A percentile compares a stretch with the other conserved stretches of the same genome.
These are phyloP conservation scores for Eutrigla gurnardus DNA, from an alignment of 2,797 vertebrate species.

Conservation along the genomic window DNA sequence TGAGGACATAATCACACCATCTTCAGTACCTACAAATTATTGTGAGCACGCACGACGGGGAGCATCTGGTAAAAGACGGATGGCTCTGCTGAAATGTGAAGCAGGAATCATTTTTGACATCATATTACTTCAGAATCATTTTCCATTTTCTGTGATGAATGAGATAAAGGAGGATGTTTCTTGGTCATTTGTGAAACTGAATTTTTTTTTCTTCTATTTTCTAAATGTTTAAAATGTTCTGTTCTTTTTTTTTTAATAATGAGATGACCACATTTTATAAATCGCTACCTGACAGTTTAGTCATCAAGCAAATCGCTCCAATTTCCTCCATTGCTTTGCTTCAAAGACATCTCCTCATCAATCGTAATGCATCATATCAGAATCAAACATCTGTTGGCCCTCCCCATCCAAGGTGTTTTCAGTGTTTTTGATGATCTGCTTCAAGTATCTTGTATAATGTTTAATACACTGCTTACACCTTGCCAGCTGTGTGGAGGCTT, in stretches of 20 bases:
- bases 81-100: conserved; percentile 22
- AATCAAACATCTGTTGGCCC: conserved; percentile 65
- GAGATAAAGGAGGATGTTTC: neutral
- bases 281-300: conserved; percentile 26
- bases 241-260: neutral
- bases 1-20: conserved; percentile 68
- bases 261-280: neutral
- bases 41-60: conserved; percentile 58
- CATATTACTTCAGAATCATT: neutral
- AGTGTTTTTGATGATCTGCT: conserved; percentile 46
- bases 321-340: conserved; percentile 33
- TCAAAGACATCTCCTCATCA: conserved; percentile 53
- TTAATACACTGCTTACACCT: conserved; percentile 35
- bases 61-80: conserved; percentile 36
- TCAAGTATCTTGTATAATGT: conserved; percentile 41
- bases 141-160: neutral
- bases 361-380: conserved; percentile 47
- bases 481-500: conserved; percentile 46
- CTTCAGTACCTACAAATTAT: conserved; percentile 67
- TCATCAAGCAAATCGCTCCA: conserved; percentile 40
- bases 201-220: neutral
- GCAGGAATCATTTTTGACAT: conserved; percentile 37
- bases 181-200: neutral
- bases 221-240: neutral
- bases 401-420: conserved; percentile 61